Base-by-base conservation (phyloP, 2,888 invertebrate genomes). In the Andrena camellia region DNA sequence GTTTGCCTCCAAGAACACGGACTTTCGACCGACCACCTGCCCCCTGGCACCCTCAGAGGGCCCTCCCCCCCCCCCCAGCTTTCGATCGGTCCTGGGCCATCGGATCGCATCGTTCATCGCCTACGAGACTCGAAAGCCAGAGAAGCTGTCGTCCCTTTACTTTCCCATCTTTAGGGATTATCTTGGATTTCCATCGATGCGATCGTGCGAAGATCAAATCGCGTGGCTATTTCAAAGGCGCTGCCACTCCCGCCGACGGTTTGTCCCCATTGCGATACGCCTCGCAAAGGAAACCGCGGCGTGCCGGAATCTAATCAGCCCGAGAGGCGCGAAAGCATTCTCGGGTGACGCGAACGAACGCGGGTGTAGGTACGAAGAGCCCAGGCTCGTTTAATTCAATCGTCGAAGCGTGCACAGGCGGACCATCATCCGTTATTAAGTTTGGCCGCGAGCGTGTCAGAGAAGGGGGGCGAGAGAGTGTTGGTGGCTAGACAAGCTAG, bases 1-100 rank as follows among this genome's bases (percentile, higher is more conserved):
- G 93, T 92, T 84, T 94, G 92, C 90, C 86, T 90, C 83, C 77
- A 59, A 81, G 91, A 90, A 90, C 91, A 90, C 88, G 90, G 88
- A 90, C 89, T 88, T 88, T 88, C 89, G 88, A 88, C 90, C 89
- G 83, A 79, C 71, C 78, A 75, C 75, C 70, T 75, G 59, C 62
- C 78, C 59, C 35, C 57, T 67, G 69, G 63, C 63, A 75, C 72
- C 64, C 57, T 62, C 77, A 76, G 66, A 42, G 42, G n/a, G n/a
- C n/a, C n/a, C n/a, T n/a, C n/a, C n/a, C n/a, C n/a, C n/a, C n/a
- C 50, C 77, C 50, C 75, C 64, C 68, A 64, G 73, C 48, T 62
- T 62, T 1, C 31, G 6, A 52, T 60, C 33, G 64, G 26, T 23
- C 66, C n/a, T 50, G 48, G 48, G 35, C 64, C 76, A 73, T 83